Conservation (phyloP, 2,888 invertebrate species). For the Mylabris sibirica region DNA sequence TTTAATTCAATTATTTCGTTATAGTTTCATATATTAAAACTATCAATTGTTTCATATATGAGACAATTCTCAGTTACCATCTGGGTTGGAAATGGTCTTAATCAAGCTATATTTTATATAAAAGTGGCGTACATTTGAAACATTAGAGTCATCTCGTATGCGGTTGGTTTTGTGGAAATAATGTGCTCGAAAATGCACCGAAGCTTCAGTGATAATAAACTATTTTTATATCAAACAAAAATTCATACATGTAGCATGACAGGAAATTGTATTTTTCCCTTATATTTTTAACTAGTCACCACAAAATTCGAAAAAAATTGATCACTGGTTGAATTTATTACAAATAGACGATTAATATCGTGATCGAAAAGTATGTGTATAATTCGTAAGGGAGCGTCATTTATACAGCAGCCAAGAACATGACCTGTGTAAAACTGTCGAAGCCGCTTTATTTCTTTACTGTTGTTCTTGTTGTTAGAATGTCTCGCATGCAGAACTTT, state of each 20-base stretch:
- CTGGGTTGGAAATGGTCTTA: constrained; percentile 8
- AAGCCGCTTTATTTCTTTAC: constrained; percentile 46
- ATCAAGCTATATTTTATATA: constrained; percentile 17
- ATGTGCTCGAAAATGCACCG: constrained; percentile 17
- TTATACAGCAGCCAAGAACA: constrained; percentile 31
- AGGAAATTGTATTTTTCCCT: not conserved
- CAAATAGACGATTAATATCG: constrained; percentile 17
- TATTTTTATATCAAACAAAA: constrained; percentile 6
- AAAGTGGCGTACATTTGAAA: constrained; percentile 4
- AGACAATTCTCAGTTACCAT: constrained; percentile 11
- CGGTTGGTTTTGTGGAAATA: constrained; percentile 13
- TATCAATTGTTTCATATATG: not conserved
- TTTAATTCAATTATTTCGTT: not conserved
- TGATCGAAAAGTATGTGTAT: constrained; percentile 25
- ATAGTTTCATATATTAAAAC: not conserved
- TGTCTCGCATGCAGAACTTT: constrained; percentile 41
- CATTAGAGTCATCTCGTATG: constrained; percentile 15
- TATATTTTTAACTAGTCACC: not conserved
- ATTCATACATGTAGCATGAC: not conserved
- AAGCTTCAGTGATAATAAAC: constrained; percentile 18
- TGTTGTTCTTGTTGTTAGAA: not conserved
- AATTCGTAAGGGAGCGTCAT: constrained; percentile 37
- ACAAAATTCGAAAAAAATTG: not conserved
- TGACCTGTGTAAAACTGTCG: constrained; percentile 43
- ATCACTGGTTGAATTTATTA: constrained; percentile 22